These are phyloP conservation scores for Anisognathus igniventris DNA, from an alignment of 2,797 vertebrate genomes.

Conservation along the genomic window DNA sequence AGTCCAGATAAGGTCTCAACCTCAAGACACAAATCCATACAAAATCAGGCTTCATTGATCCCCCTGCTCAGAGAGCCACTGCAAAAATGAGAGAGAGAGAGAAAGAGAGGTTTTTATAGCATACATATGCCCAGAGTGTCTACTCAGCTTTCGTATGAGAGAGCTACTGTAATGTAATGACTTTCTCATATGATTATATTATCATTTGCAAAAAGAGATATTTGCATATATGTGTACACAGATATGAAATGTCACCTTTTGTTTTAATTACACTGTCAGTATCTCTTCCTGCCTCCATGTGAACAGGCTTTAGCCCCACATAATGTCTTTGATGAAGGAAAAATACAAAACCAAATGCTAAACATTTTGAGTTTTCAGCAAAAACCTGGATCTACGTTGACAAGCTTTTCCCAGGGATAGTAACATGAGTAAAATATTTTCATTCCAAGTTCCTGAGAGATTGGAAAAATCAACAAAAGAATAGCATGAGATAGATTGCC, in stretches of 20 bases:
- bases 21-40: slow-evolving; percentile 29
- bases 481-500: slow-evolving; percentile 51
- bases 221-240: background rate
- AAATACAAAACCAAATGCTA: background rate
- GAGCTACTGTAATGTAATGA: background rate
- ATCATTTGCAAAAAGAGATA: background rate
- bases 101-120: background rate
- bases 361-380: slow-evolving; percentile 33
- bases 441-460: slow-evolving; percentile 67
- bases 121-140: background rate
- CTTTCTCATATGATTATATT: background rate
- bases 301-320: background rate
- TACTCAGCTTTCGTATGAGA: background rate
- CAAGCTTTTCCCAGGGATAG: slow-evolving; percentile 48
- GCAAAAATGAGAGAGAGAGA: background rate
- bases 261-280: background rate
- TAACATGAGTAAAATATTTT: slow-evolving; percentile 59
- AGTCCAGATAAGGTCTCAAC: background rate
- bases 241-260: background rate
- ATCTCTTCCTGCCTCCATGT: background rate
- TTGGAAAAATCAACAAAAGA: slow-evolving; percentile 71
- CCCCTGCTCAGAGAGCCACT: background rate
- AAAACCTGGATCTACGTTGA: slow-evolving; percentile 45
- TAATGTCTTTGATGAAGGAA: background rate
- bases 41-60: slow-evolving; percentile 27